Base-by-base conservation (phyloP, 2,113 vertebrate genomes). In the Steatornis caripensis region DNA sequence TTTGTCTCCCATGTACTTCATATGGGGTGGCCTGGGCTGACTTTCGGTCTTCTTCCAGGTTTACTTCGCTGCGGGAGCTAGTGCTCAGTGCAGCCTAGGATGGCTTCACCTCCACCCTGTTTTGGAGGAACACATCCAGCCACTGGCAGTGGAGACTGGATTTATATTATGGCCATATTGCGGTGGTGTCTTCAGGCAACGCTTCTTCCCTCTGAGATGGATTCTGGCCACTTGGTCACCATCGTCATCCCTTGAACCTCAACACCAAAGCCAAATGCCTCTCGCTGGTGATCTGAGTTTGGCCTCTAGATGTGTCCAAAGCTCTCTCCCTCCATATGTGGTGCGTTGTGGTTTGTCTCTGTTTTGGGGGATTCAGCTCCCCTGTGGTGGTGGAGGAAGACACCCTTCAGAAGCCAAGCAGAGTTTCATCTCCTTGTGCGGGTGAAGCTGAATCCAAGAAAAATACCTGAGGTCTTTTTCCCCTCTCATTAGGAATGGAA, bases 401-500 rank as follows among this genome's bases (percentile, higher is more conserved):
- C 69, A 45, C 17, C 6, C 8, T 71, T 41, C 43, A 34, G 39
- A 86, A 90, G 32, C 16, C 43, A 39, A 41, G 36, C 3, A 51
- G 68, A 17, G 21, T 32, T 66, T 74, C 68, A 90, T 45, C 48
- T 55, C 77, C 53, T 72, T 68, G 70, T 1, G 21, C 17, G 9
- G 68, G 29, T 58, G 46, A 93, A 90, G 94, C 45, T 18, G 41
- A 87, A 68, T 36, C 39, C 34, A 68, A 41, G 79, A 41, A 24
- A 69, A 91, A 54, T 15, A 15, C 49, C 36, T n/a, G 88, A 86
- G 51, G 41, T 79, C 39, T 92, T 80, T 79, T 95, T 62, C 39
- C 39, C 41, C 16, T 58, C 91, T 95, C 90, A 94, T 96, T 96
- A 93, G 91, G 84, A 94, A 95, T 84, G 95, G 89, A 88, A 97